Evolutionary conservation across 2,888 invertebrate species (phyloP), one percentile per base, ranked within the genome.

Genomic region (Aleiodes leptofemur): DNA sequence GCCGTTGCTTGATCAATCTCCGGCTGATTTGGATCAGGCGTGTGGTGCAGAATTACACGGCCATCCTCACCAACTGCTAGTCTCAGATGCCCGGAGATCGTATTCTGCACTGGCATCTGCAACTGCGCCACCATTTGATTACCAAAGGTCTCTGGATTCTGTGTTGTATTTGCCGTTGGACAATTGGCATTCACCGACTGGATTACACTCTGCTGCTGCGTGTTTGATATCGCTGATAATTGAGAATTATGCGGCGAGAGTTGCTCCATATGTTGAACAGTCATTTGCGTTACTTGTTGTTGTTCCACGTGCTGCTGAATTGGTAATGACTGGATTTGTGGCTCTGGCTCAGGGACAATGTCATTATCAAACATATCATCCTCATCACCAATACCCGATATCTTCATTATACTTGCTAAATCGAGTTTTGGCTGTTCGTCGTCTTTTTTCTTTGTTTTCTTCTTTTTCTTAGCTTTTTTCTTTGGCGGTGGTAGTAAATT

Each of bases 361-460:
- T 89, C 89, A 66, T 81, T 86, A 76, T 88, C 89, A 80, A 91
- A 91, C 57, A 92, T 90, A 79, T 92, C 92, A 79, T 94, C 94
- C 78, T 93, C 93, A 78, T 94, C 94, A 70, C 94, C 94, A 78
- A 93, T 94, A 74, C 94, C 93, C 68, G 94, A 94, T 77, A 94
- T 90, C 87, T 94, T 94, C 93, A 94, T 94, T 53, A 94, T 93
- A 88, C 94, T 94, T 71, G 94, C 94, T 82, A 94, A 91, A 88
- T 94, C 94, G 72, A 94, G 87, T 84, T 93, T 92, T 51, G 90
- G 90, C 72, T 87, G 84, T 55, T 89, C 89, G 48, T 91, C 90
- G 38, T 91, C 91, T 79, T 91, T 90, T 77, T 91, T 91, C 82
- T 90, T 91, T 69, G 91, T 89, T 80, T 91, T 91, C 77, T 91